Evolutionary conservation across 2,113 vertebrate species (phyloP).

Genomic region (Miniopterus natalensis): DNA sequence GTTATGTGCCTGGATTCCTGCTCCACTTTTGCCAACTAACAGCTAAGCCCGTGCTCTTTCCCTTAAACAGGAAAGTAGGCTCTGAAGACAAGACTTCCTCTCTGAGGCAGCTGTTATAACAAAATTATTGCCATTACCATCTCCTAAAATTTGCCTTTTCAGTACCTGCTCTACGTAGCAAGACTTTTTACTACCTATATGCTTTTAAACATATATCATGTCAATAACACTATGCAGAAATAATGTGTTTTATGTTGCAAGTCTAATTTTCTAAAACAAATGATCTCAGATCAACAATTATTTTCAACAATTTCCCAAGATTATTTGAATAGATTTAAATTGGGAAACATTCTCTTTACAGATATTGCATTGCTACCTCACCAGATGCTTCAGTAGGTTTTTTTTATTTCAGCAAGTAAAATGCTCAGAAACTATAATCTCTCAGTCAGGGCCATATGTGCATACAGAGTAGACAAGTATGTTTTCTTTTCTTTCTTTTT

Average conservation of each 20-base stretch:
- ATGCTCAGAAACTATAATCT: conserved; percentile 1
- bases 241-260: conserved; percentile 19
- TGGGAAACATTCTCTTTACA: background rate
- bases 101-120: background rate
- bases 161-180: background rate
- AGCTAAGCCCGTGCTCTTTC: background rate
- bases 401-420: background rate
- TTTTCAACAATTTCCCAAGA: conserved; percentile 6
- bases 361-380: background rate
- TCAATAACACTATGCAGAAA: background rate
- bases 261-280: conserved; percentile 50
- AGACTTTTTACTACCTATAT: background rate
- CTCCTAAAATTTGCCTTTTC: conserved; percentile 36
- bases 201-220: conserved; percentile 33
- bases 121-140: background rate
- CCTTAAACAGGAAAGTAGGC: background rate
- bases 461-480: background rate
- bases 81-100: background rate
- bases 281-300: conserved; percentile 27
- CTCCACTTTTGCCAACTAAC: conserved; percentile 15
- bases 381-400: background rate
- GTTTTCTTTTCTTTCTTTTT: background rate
- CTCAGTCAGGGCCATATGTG: background rate
- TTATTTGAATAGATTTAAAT: conserved; percentile 11
- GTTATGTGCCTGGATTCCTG: background rate